Conservation (phyloP, 2,888 invertebrate genomes). For the Caenorhabditis angaria region DNA sequence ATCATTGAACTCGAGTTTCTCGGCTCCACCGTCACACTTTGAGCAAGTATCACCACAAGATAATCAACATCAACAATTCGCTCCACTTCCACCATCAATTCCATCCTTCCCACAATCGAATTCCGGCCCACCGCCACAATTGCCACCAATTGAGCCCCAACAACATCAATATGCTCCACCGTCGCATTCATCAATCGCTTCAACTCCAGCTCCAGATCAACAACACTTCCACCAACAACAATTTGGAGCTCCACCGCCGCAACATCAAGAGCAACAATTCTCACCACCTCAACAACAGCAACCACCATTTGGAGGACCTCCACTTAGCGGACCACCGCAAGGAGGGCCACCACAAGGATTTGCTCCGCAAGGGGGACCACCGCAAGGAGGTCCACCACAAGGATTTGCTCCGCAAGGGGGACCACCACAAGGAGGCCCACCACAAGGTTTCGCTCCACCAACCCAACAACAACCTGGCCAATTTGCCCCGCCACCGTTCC, state of each 20-base stretch:
- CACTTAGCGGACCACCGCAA: slow-evolving; percentile 27
- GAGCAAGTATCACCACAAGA: slow-evolving; percentile 1
- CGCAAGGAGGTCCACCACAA: slow-evolving; percentile 10
- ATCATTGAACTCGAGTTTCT: slow-evolving; percentile 26
- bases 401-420: slow-evolving; percentile 18
- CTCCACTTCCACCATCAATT: slow-evolving; percentile 40
- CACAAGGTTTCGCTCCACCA: slow-evolving; percentile 25
- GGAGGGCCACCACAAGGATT: slow-evolving; percentile 14
- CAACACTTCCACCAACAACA: slow-evolving; percentile 22
- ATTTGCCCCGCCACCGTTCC: slow-evolving; percentile 30
- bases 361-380: slow-evolving; percentile 31
- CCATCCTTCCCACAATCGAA: slow-evolving; percentile 56
- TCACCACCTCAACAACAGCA: slow-evolving; percentile 31
- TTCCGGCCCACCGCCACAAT: slow-evolving; percentile 39
- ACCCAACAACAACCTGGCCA: slow-evolving; percentile 13
- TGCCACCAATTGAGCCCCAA: slow-evolving; percentile 16
- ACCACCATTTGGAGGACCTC: slow-evolving; percentile 17
- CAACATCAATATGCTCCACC: slow-evolving; percentile 23
- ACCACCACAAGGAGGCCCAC: slow-evolving; percentile 11
- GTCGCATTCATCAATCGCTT: slow-evolving; percentile 46
- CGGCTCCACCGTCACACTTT: slow-evolving; percentile 18
- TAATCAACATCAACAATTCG: slow-evolving; percentile 17
- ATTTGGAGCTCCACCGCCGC: slow-evolving; percentile 28
- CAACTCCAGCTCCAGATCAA: slow-evolving; percentile 44
- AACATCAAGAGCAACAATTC: slow-evolving; percentile 20